Base-by-base conservation (phyloP, 2,888 invertebrate species). In the Lypha dubia region DNA sequence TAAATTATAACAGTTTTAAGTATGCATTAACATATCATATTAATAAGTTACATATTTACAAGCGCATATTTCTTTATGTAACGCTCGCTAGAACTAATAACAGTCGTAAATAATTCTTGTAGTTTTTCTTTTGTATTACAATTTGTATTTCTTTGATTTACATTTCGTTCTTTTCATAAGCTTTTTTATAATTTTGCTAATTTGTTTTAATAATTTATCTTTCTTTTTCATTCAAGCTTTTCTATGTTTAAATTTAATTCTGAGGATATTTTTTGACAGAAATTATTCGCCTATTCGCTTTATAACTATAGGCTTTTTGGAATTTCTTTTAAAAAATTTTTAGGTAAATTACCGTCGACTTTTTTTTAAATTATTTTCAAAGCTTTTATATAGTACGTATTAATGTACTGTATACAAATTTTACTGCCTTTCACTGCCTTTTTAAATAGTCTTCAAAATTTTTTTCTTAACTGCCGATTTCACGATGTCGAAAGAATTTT, bases 61-160 rank as follows among this genome's bases (percentile, higher is more conserved):
- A 83, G 86, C 87, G 84, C 86, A 88, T 85, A 87, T 87, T 86
- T 83, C 76, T 58, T 84, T 79, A 74, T 71, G 86, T 88, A 88
- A 91, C 89, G 90, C 87, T 62, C 88, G 92, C 91, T 91, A 91
- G 92, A 91, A 91, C 91, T 91, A 91, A 91, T 91, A 91, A 92
- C 87, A 88, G 91, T 89, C 88, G 87, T 88, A 87, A 13, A 63
- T 5, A 65, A 79, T 89, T 89, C 89, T 89, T 89, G 87, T 89
- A 89, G 90, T 86, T 67, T 84, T 79, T 73, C 70, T 75, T 63
- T 38, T 44, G 13, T 58, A 17, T 58, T 68, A 7, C 32, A 0
- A 1, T 51, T 24, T 68, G 35, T 35, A 15, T 0, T 38, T 38
- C 13, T 7, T 20, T 22, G 5, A 3, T 58, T 32, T 32, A 0